phyloP scores from a whole-genome alignment of 2,113 vertebrate species.

The zebrafish (Danio rerio) region GRCz12tu NC_133199.1:35848001-35848500 shows the following conservation, averaged over 20 bases:
- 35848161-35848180: no score
- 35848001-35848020: no score
- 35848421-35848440: conserved; percentile 38
- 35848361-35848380: background rate
- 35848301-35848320: background rate
- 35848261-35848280: background rate
- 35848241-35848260: background rate
- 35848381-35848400: conserved; percentile 32
- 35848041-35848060: no score
- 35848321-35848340: background rate
- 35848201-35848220: no score
- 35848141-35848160: no score
- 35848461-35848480: conserved; percentile 40
- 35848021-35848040: no score
- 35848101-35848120: no score
- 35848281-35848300: background rate
- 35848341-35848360: background rate
- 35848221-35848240: no score
- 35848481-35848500: conserved; percentile 40
- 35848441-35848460: conserved; percentile 29
- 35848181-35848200: no score
- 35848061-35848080: no score
- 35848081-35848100: no score
- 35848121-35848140: no score
- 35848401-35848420: conserved; percentile 48